Percentiles rank a stretch among this genome's conserved stretches.
phyloP scores from a whole-genome alignment of 1,140 invertebrate genomes.

The Plectrocnemia conspersa region DNA sequence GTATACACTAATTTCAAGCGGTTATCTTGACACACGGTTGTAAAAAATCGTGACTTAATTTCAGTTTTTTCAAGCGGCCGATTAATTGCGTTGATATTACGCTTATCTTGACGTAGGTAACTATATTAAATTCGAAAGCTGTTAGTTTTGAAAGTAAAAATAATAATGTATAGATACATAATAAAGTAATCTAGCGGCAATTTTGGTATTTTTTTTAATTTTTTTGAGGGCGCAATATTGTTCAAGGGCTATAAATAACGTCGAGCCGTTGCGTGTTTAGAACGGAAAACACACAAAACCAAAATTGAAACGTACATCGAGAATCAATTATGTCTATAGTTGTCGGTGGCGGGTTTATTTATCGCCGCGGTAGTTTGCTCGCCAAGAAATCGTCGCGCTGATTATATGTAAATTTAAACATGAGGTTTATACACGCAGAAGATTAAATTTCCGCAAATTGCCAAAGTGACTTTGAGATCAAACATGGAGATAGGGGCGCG shows the following conservation, averaged over 20 bases:
- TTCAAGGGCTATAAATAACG: background rate
- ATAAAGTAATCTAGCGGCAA: background rate
- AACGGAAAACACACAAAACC: background rate
- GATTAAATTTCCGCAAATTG: background rate
- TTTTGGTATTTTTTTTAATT: too few species aligned
- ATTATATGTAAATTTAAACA: background rate
- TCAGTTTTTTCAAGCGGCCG: background rate
- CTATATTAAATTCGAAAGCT: too few species aligned
- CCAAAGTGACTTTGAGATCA: conserved; percentile 2
- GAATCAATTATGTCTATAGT: background rate
- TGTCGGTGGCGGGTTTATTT: background rate
- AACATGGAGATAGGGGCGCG: background rate
- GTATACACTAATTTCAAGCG: conserved; percentile 10
- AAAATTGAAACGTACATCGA: background rate
- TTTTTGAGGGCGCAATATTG: background rate
- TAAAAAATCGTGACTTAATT: conserved; percentile 20
- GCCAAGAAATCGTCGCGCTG: background rate
- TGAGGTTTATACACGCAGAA: background rate
- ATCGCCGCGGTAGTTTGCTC: background rate
- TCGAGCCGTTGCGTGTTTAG: background rate
- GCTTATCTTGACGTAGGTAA: background rate
- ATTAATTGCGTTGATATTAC: background rate
- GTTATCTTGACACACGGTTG: conserved; percentile 18
- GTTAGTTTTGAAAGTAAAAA: background rate
- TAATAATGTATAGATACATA: background rate